Percentiles rank a stretch among this genome's conserved stretches.
phyloP scores from a whole-genome alignment of 2,888 invertebrate species.

The Campoplex nolae region DNA sequence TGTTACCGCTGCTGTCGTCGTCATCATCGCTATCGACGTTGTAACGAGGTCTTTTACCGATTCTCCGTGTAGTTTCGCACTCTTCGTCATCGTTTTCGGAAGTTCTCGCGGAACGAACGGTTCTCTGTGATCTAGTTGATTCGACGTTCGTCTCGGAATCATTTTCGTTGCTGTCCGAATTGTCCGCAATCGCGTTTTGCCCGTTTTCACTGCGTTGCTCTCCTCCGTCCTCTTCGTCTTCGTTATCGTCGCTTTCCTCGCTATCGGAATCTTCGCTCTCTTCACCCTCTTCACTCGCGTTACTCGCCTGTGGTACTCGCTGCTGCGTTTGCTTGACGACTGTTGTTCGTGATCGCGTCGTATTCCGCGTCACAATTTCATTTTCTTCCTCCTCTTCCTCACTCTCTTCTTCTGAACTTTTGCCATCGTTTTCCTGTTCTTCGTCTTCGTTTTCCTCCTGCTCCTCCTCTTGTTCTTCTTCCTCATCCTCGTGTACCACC shows the following conservation, averaged over 20 bases:
- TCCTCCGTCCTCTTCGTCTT: conserved; percentile 10
- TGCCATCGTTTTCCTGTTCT: conserved; percentile 52
- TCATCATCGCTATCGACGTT: conserved; percentile 77
- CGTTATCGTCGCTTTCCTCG: conserved; percentile 64
- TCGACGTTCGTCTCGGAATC: conserved; percentile 72
- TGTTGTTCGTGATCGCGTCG: conserved; percentile 74
- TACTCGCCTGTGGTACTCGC: conserved; percentile 62
- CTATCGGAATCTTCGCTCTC: conserved; percentile 70
- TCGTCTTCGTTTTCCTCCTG: conserved; percentile 57
- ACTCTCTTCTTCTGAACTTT: conserved; percentile 66
- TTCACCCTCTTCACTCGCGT: conserved; percentile 69
- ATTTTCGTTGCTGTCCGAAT: conserved; percentile 75
- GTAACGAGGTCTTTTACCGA: conserved; percentile 81
- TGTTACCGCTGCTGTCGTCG: conserved; percentile 72
- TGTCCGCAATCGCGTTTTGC: conserved; percentile 65
- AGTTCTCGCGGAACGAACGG: conserved; percentile 69
- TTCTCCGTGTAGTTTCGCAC: conserved; percentile 72
- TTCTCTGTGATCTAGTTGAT: conserved; percentile 72
- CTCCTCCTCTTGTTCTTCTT: conserved; percentile 69
- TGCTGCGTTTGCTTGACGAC: conserved; percentile 29
- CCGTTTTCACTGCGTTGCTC: conserved; percentile 62
- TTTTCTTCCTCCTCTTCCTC: conserved; percentile 68
- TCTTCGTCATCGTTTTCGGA: conserved; percentile 66
- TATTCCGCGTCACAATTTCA: conserved; percentile 72
- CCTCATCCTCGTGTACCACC: conserved; percentile 74